These are phyloP conservation scores for Rhopalosiphum maidis DNA, from an alignment of 1,140 invertebrate genomes.

Conservation along the genomic window DNA sequence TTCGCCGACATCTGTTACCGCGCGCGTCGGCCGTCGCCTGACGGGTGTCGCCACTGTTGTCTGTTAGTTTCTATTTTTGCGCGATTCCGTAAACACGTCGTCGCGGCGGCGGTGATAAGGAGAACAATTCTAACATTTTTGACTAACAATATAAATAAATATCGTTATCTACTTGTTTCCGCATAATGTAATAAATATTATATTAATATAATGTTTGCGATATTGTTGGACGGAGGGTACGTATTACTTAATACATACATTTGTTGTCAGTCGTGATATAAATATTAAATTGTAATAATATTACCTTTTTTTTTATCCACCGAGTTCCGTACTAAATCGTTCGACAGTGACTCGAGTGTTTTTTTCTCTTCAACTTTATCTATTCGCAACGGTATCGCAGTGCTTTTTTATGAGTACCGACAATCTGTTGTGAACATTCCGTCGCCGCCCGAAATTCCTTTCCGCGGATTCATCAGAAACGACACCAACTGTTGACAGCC, in stretches of 20 bases:
- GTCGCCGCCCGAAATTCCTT: not conserved
- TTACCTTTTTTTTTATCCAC: not conserved
- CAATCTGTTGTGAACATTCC: not conserved
- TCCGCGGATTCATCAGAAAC: not conserved
- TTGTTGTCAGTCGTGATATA: too few species aligned
- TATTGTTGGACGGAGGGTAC: not conserved
- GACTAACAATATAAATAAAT: not conserved
- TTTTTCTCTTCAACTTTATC: not conserved
- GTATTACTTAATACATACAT: too few species aligned
- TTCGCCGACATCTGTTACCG: constrained; percentile 26
- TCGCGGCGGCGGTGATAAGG: constrained; percentile 24
- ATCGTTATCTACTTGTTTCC: not conserved
- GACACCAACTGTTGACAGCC: not conserved
- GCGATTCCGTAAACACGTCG: not conserved
- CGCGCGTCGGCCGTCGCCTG: not conserved
- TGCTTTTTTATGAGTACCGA: constrained; percentile 37
- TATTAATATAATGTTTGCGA: not conserved
- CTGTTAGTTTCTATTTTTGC: constrained; percentile 54
- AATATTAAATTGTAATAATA: not conserved
- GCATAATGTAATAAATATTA: not conserved
- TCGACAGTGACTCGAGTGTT: not conserved
- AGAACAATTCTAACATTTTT: not conserved
- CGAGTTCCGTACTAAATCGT: not conserved
- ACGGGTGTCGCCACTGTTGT: not conserved
- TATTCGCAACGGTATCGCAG: constrained; percentile 29